Base-by-base conservation (phyloP, 2,797 vertebrate species). In the Tapera naevia region DNA sequence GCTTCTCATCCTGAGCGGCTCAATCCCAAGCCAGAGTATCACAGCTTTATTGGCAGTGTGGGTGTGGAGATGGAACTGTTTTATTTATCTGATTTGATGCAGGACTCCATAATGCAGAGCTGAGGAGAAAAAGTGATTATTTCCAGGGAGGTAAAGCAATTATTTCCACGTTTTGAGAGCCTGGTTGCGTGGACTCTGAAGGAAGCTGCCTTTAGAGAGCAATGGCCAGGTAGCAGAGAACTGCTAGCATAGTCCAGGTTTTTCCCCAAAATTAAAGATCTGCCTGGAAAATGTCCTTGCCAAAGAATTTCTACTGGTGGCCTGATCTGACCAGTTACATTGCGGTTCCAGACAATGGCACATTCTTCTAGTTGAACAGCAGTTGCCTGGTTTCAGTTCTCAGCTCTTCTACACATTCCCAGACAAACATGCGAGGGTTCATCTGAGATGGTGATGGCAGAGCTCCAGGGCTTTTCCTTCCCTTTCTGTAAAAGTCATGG, bases 281-380 rank as follows among this genome's bases (percentile, higher is more conserved):
- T 74, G 6, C 71, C n/a, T 16, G 7, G 60, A 30, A 76, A 69
- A 64, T 24, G 15, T 7, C 22, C 9, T 57, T 75, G 62, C 37
- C 21, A 58, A 45, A 90, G 48, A 18, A 32, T 50, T 62, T 62
- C 74, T 50, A 10, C 27, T 19, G 45, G 10, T 60, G 45, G 39
- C 54, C 33, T 61, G 2, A 1, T 5, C 32, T 39, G 39, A 45
- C 16, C 17, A 22, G 33, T 48, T 65, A 43, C 21, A 28, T 28
- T 61, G 53, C 37, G 22, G 50, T 46, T 54, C 39, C 39, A 50
- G 61, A 23, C 11, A 32, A 7, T 13, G 17, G 25, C 61, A 17
- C 0, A 0, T n/a, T 32, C 27, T 60, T 45, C 39, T 43, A 18
- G 13, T 22, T 46, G 53, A 48, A 3, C 8, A 75, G 45, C 30